Percentiles rank a stretch among this genome's conserved stretches.
Evolutionary conservation across 2,113 vertebrate genomes (phyloP).

Genomic region (Proterorhinus semilunaris): DNA sequence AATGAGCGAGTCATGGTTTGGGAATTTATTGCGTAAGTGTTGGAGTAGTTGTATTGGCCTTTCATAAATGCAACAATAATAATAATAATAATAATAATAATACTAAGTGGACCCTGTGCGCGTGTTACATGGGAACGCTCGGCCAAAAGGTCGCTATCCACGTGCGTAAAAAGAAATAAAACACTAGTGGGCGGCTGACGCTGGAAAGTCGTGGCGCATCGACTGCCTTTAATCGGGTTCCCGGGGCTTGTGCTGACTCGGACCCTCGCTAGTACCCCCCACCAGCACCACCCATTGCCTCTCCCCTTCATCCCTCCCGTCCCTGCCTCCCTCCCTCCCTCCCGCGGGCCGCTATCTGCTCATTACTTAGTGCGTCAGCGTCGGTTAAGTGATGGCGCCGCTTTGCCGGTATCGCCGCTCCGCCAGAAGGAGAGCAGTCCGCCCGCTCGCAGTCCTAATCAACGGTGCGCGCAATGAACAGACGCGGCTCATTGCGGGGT

Average conservation of each 20-base stretch:
- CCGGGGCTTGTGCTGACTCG: conserved; percentile 40
- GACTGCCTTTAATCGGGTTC: conserved; percentile 36
- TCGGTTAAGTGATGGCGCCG: conserved; percentile 41
- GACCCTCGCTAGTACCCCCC: neutral
- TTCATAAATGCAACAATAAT: conserved; percentile 4
- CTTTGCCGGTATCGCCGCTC: conserved; percentile 33
- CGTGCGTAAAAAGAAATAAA: conserved; percentile 24
- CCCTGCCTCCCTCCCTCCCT: neutral
- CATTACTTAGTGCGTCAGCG: conserved; percentile 47
- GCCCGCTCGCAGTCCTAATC: conserved; percentile 33
- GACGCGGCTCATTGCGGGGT: too few relatives aligned
- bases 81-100: conserved; percentile 9
- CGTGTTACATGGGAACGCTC: neutral
- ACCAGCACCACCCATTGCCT: too few relatives aligned
- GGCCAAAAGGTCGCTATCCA: too few relatives aligned
- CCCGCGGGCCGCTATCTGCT: conserved; percentile 20
- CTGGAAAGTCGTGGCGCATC: conserved; percentile 22
- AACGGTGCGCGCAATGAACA: conserved; percentile 14
- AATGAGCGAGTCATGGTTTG: too few relatives aligned
- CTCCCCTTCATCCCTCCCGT: neutral
- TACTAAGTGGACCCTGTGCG: neutral
- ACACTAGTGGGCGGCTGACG: conserved; percentile 8
- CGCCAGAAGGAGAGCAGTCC: neutral
- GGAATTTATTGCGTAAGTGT: too few relatives aligned
- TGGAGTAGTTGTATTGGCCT: too few relatives aligned